Evolutionary conservation across 2,113 vertebrate genomes (phyloP), one percentile per base, ranked within the genome.

Genomic region (Mesitornis unicolor): DNA sequence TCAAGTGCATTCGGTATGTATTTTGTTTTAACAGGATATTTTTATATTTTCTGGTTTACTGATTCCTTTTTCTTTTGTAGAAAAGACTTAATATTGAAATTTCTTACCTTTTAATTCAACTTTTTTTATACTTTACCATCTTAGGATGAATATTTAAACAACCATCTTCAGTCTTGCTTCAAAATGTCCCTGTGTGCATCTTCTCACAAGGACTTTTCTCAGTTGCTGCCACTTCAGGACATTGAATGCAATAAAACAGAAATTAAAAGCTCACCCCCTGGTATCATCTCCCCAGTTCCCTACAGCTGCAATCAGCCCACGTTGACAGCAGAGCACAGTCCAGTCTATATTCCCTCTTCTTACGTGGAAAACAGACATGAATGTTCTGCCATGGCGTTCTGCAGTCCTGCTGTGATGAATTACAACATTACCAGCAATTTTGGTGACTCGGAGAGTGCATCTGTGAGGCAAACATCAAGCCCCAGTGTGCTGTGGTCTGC

Each of bases 301-400:
- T 99, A 98, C 97, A 98, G 97, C 91, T 98, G 98, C 26, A 97
- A 98, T 33, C 95, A 98, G 45, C 94, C 99, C 8, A 71, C 96
- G 0, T 54, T 98, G 63, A 85, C 97, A 60, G 88, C 98, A 97
- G 99, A 99, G 24, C 96, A 97, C 20, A 98, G 98, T 38, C 93
- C 99, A 1, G 84, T 99, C 48, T 99, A 98, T 77, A 98, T 99
- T 67, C 99, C 99, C 22, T 98, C 99, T 4, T 98, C 99, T 2
- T 99, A 99, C 40, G 67, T 98, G 25, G 99, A 99, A 59, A 98
- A 88, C 81, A 96, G 92, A 53, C 98, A 98, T 3, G 99, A 99
- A 5, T 99, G 99, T 60, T 92, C 98, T 5, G 75, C 98, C 1
- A 95, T 99, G 95, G 90, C 98, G 0, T 99, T 99, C 98, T 99